phyloP scores from a whole-genome alignment of 2,888 invertebrate species.

The Cantharis flavilabris region DNA sequence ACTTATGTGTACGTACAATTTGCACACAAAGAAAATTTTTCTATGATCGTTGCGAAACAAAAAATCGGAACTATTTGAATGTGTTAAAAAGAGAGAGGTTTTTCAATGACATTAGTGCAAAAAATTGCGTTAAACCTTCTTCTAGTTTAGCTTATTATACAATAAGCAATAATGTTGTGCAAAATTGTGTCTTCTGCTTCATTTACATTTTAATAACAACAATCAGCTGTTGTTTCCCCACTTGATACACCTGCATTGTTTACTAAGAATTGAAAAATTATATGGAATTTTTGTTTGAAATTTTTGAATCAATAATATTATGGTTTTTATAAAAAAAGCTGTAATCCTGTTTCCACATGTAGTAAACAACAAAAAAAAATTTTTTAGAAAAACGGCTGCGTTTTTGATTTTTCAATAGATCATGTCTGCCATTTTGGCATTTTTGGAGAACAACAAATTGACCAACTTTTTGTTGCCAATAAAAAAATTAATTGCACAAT shows the following conservation, averaged over 20 bases:
- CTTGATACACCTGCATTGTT: neutral
- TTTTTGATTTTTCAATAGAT: neutral
- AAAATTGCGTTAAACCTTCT: neutral
- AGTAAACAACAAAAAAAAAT: neutral
- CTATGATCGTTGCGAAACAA: slow-evolving; percentile 2
- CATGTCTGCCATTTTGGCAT: neutral
- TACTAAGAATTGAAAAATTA: neutral
- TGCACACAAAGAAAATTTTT: slow-evolving; percentile 11
- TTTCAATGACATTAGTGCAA: slow-evolving; percentile 10
- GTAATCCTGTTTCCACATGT: neutral
- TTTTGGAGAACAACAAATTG: no score
- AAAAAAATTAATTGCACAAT: no score
- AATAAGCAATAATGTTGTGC: neutral
- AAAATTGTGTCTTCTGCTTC: neutral
- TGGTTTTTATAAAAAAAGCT: neutral
- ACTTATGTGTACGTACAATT: slow-evolving; percentile 1
- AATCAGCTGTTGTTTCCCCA: slow-evolving; percentile 1
- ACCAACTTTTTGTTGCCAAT: no score
- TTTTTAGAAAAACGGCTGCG: neutral
- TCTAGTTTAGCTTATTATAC: neutral
- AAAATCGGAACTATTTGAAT: slow-evolving; percentile 3
- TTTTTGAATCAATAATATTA: neutral
- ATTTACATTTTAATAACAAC: neutral
- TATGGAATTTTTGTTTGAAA: neutral
- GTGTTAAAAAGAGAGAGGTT: slow-evolving; percentile 24